A percentile compares a stretch with the other conserved stretches of the same genome.
Evolutionary conservation across 1,140 invertebrate species (phyloP).

Genomic region (Sesamia nonagrioides): DNA sequence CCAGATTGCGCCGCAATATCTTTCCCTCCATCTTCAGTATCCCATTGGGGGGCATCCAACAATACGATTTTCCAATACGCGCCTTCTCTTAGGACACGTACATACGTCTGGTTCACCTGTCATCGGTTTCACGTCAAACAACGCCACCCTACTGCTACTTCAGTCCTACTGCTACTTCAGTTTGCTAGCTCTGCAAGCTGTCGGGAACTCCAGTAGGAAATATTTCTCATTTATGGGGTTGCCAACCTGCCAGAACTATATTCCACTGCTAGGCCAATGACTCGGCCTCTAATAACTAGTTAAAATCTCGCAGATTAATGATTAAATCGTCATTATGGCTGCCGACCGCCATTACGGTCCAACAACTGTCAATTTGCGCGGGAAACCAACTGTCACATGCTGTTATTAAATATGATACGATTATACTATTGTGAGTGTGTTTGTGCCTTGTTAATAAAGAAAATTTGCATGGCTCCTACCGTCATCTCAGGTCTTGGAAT

Average conservation of each 20-base stretch:
- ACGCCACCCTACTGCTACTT: too few relatives aligned
- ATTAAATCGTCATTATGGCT: slow-evolving; percentile 4
- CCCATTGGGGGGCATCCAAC: too few relatives aligned
- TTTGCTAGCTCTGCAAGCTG: too few relatives aligned
- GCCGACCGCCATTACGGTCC: slow-evolving; percentile 20
- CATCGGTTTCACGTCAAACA: too few relatives aligned
- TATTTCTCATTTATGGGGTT: not conserved
- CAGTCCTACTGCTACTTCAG: too few relatives aligned
- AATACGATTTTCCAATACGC: too few relatives aligned
- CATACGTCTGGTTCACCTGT: too few relatives aligned
- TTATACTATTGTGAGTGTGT: not conserved
- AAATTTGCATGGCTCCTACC: not conserved
- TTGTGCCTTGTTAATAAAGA: not conserved
- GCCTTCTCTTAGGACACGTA: too few relatives aligned
- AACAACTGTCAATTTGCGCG: slow-evolving; percentile 43
- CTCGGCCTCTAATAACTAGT: slow-evolving; percentile 1
- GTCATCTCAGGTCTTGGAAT: too few relatives aligned
- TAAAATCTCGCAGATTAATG: slow-evolving; percentile 11
- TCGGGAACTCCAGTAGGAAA: too few relatives aligned
- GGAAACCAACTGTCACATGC: slow-evolving; percentile 40
- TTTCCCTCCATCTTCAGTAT: too few relatives aligned
- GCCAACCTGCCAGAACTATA: not conserved
- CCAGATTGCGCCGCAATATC: too few relatives aligned
- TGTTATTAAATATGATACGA: not conserved
- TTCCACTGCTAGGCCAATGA: slow-evolving; percentile 15